phyloP scores from a whole-genome alignment of 2,888 invertebrate genomes.

The Drosophila aldrichi region DNA sequence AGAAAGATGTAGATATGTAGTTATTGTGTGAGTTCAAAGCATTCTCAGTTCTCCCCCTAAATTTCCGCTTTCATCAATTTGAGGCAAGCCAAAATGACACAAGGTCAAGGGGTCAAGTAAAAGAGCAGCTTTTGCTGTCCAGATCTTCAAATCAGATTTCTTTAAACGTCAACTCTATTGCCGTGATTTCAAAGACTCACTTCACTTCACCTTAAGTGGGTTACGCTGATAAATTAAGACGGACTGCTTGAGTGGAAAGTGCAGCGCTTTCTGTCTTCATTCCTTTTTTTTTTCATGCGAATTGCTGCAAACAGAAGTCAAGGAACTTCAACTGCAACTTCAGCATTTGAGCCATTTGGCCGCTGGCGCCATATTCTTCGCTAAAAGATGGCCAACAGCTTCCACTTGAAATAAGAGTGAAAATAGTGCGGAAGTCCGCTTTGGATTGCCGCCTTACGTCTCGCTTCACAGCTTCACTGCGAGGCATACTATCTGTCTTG shows the following conservation, averaged over 20 bases:
- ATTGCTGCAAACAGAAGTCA: conserved; percentile 2
- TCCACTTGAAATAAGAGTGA: conserved; percentile 4
- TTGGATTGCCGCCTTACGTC: background rate
- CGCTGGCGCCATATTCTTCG: conserved; percentile 16
- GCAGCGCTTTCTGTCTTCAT: conserved; percentile 7
- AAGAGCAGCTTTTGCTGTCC: background rate
- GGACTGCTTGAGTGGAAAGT: background rate
- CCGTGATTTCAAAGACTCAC: background rate
- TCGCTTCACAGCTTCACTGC: background rate
- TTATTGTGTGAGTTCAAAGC: too few relatives aligned
- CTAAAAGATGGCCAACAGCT: conserved; percentile 21
- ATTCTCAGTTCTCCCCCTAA: background rate
- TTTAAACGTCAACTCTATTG: background rate
- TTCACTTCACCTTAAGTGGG: background rate
- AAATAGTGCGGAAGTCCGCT: conserved; percentile 28
- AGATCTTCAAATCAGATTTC: background rate
- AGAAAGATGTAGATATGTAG: too few relatives aligned
- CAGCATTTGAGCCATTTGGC: conserved; percentile 3
- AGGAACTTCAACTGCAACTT: conserved; percentile 14
- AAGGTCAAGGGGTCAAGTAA: conserved; percentile 2
- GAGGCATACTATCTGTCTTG: background rate
- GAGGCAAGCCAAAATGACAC: background rate
- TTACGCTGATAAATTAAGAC: conserved; percentile 1
- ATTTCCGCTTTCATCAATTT: background rate
- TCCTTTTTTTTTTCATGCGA: background rate